Conservation (phyloP, 2,113 vertebrate species). For the Catharus bicknelli region DNA sequence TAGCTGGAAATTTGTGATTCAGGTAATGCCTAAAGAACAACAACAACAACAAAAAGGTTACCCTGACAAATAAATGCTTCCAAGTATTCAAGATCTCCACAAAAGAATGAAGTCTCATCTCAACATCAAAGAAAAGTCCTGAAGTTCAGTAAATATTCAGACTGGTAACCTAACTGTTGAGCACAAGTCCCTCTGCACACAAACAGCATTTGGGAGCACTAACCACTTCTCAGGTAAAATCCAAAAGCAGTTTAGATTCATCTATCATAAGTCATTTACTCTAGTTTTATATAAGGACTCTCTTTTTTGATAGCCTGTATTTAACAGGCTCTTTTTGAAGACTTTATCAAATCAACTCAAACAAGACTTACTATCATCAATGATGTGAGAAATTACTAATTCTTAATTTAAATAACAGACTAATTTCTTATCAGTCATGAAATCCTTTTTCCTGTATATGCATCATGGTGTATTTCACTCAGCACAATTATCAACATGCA, state of each 20-base stretch:
- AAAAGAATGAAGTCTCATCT: background rate
- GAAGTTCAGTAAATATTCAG: background rate
- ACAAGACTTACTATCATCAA: background rate
- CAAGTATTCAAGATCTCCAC: background rate
- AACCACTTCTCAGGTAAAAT: background rate
- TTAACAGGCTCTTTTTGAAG: background rate
- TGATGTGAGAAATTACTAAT: background rate
- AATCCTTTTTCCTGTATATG: background rate
- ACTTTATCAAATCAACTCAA: background rate
- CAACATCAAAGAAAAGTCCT: background rate
- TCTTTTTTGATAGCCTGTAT: background rate
- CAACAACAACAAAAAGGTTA: background rate
- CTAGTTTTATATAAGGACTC: background rate
- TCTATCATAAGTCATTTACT: background rate
- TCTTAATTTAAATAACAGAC: background rate
- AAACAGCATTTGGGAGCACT: background rate
- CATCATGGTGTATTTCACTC: background rate
- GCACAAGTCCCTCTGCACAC: background rate
- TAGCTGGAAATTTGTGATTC: constrained; percentile 92
- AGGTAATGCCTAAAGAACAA: constrained; percentile 84
- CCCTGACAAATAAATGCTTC: background rate
- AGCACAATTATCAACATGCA: background rate
- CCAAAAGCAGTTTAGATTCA: background rate
- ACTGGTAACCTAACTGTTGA: background rate
- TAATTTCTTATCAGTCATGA: background rate